Evolutionary conservation across 2,888 invertebrate genomes (phyloP).

Genomic region (Tineola bisselliella): DNA sequence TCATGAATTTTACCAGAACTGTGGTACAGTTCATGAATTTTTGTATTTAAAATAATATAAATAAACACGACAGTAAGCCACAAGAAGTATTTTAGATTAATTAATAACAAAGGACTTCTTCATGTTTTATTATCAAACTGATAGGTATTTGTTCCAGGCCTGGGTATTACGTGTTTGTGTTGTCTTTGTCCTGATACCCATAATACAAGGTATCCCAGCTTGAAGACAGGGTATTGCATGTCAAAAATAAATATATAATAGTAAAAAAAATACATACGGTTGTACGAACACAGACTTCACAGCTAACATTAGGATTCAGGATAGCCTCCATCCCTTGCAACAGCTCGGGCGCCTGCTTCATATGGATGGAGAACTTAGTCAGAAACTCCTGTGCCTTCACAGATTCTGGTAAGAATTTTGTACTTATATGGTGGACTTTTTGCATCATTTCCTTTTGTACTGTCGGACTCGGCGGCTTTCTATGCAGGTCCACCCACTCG

Average conservation of each 20-base stretch:
- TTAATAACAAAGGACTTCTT: too few relatives aligned
- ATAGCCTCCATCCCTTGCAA: slow-evolving; percentile 86
- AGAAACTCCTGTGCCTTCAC: slow-evolving; percentile 91
- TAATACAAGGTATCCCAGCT: too few relatives aligned
- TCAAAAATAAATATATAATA: background rate
- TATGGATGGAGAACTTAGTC: slow-evolving; percentile 81
- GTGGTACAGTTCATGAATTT: too few relatives aligned
- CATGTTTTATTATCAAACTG: too few relatives aligned
- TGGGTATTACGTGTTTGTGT: too few relatives aligned
- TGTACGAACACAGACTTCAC: slow-evolving; percentile 92
- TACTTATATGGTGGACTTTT: slow-evolving; percentile 73
- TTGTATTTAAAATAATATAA: too few relatives aligned
- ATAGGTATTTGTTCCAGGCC: too few relatives aligned
- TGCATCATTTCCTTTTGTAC: slow-evolving; percentile 77
- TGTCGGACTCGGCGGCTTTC: slow-evolving; percentile 73
- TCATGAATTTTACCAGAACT: too few relatives aligned
- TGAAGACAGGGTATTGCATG: too few relatives aligned
- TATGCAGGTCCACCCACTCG: slow-evolving; percentile 87
- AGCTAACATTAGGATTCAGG: slow-evolving; percentile 88
- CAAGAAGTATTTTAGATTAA: too few relatives aligned
- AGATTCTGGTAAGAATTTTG: slow-evolving; percentile 88
- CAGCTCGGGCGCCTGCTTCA: slow-evolving; percentile 76
- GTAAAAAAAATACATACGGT: slow-evolving; percentile 66
- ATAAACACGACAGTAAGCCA: too few relatives aligned
- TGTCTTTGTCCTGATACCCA: too few relatives aligned